Percentiles rank a stretch among this genome's conserved stretches.
Conservation (phyloP, 2,888 invertebrate species). For the Panzeria rudis region DNA sequence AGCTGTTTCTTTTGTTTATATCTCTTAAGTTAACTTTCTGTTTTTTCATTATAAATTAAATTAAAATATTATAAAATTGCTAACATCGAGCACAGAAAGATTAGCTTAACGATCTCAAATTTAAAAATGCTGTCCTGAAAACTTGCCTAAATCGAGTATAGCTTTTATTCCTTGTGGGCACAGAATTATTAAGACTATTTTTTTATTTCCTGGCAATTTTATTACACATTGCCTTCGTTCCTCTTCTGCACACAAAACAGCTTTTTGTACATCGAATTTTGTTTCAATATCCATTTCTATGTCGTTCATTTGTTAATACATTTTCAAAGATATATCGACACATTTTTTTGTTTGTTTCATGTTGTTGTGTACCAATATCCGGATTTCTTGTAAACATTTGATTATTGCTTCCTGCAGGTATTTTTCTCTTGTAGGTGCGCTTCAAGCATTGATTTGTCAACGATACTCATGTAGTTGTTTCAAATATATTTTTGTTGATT, state of each 20-base stretch:
- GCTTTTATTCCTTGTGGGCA: too few species aligned
- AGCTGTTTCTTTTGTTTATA: too few species aligned
- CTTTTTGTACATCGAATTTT: neutral
- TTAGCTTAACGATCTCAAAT: too few species aligned
- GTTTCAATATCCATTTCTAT: neutral
- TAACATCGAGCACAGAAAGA: too few species aligned
- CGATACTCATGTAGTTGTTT: neutral
- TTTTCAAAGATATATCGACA: constrained; percentile 16
- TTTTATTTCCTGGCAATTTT: neutral
- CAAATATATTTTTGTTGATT: constrained; percentile 16
- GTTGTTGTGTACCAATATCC: constrained; percentile 40
- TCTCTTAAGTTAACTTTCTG: too few species aligned
- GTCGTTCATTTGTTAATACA: constrained; percentile 4
- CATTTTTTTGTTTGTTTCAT: constrained; percentile 6
- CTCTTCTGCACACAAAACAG: neutral
- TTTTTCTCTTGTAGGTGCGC: neutral
- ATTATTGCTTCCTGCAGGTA: constrained; percentile 30
- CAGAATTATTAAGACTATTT: neutral
- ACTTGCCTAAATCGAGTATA: too few species aligned
- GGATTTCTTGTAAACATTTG: constrained; percentile 43
- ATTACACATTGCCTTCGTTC: too few species aligned
- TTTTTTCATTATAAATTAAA: too few species aligned
- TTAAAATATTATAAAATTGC: too few species aligned
- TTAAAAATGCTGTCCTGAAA: too few species aligned
- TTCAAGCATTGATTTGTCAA: constrained; percentile 1